These are phyloP conservation scores for Epicauta chinensis DNA, from an alignment of 1,140 invertebrate species.

Conservation along the genomic window DNA sequence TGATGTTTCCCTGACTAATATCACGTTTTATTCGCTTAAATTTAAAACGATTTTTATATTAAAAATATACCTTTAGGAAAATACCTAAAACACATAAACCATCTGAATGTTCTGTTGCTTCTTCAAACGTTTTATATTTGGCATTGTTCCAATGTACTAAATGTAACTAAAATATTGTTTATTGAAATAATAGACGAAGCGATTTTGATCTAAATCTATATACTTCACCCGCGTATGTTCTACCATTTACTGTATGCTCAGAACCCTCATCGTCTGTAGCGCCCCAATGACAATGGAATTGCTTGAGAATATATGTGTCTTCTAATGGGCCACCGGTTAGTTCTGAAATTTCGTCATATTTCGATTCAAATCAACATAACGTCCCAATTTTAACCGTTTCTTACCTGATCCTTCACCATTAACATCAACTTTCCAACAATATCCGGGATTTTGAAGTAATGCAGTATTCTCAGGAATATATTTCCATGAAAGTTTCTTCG, in stretches of 20 bases:
- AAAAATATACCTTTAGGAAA: conserved; percentile 69
- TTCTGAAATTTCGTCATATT: conserved; percentile 48
- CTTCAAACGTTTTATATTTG: conserved; percentile 72
- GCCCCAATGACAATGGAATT: conserved; percentile 94
- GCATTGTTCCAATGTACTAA: conserved; percentile 90
- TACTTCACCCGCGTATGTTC: conserved; percentile 82
- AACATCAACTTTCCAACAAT: conserved; percentile 75
- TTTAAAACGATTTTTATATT: background rate
- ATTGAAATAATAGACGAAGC: background rate
- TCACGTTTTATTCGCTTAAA: conserved; percentile 7
- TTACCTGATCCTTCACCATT: conserved; percentile 67
- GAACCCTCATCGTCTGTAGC: conserved; percentile 70
- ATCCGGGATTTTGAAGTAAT: conserved; percentile 70
- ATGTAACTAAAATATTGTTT: conserved; percentile 58
- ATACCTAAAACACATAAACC: conserved; percentile 88
- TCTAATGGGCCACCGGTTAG: conserved; percentile 74
- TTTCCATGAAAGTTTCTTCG: conserved; percentile 60
- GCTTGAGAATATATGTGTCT: conserved; percentile 76
- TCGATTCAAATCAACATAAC: no score
- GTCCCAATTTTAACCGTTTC: background rate
- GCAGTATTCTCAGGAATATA: conserved; percentile 65
- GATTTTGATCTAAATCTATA: conserved; percentile 19
- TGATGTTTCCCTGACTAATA: conserved; percentile 66
- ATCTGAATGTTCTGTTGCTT: conserved; percentile 75
- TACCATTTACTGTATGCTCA: conserved; percentile 88